These are phyloP conservation scores for Papilio xuthus DNA, from an alignment of 1,140 invertebrate genomes.

Conservation along the genomic window DNA sequence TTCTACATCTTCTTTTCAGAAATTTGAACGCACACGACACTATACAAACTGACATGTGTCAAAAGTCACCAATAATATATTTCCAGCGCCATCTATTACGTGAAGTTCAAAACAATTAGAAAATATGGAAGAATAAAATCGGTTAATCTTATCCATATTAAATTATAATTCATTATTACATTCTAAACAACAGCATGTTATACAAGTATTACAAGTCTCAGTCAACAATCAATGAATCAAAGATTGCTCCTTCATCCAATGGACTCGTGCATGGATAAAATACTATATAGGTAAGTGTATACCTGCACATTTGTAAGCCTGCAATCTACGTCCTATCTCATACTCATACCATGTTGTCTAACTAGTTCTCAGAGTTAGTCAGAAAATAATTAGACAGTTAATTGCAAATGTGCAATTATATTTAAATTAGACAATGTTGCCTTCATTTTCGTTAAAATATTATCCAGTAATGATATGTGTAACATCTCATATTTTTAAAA, in stretches of 20 bases:
- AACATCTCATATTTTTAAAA: slow-evolving; percentile 1
- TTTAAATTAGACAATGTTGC: neutral
- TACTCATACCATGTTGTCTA: too few species aligned
- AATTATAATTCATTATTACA: neutral
- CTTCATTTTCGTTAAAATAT: neutral
- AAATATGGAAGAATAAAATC: neutral
- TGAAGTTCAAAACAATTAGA: neutral
- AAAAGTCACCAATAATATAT: neutral
- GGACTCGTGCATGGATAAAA: too few species aligned
- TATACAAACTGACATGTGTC: neutral
- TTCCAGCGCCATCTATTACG: neutral
- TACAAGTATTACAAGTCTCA: neutral
- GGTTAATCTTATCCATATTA: neutral
- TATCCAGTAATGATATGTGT: neutral
- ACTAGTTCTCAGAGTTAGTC: neutral
- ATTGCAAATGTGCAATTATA: neutral
- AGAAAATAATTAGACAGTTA: neutral
- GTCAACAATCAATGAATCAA: neutral
- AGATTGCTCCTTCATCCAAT: neutral
- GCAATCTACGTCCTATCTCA: too few species aligned
- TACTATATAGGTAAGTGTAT: too few species aligned
- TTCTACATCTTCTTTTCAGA: neutral
- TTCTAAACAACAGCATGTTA: neutral
- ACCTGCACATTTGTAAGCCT: too few species aligned
- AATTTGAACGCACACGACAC: neutral